phyloP scores from a whole-genome alignment of 2,797 vertebrate genomes.

The Momotus momota region DNA sequence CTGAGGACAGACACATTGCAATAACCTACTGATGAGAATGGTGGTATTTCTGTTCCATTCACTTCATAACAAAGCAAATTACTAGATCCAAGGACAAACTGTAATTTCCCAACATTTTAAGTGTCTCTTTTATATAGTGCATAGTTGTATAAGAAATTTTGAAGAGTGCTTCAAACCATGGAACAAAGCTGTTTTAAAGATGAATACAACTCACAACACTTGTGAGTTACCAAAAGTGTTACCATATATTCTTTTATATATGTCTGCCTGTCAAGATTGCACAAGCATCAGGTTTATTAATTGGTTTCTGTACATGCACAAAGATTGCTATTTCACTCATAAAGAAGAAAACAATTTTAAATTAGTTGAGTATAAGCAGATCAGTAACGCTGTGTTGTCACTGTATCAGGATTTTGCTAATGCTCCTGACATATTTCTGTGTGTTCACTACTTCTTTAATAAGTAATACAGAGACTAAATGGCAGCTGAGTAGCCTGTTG shows the following conservation, averaged over 20 bases:
- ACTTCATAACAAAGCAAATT: neutral
- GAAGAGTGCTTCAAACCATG: rapidly evolving
- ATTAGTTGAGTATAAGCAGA: neutral
- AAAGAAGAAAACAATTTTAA: neutral
- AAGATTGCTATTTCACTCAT: neutral
- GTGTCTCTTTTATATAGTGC: neutral
- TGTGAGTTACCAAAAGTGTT: neutral
- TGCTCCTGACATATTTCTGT: neutral
- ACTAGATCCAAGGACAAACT: neutral
- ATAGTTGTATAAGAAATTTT: neutral
- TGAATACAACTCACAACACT: neutral
- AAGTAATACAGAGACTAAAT: slow-evolving; percentile 44
- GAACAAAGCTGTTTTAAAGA: neutral
- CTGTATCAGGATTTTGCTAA: neutral
- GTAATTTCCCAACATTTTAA: neutral
- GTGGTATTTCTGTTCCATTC: neutral
- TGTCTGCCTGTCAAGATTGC: neutral
- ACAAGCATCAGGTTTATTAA: neutral
- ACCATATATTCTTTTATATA: neutral
- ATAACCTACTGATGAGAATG: neutral
- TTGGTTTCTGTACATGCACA: neutral
- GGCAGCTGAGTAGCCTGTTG: slow-evolving; percentile 29
- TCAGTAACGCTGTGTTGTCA: neutral
- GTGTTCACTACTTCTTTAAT: neutral
- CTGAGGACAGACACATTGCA: neutral